Percentiles rank a stretch among this genome's conserved stretches.
Evolutionary conservation across 2,113 vertebrate species (phyloP).

Genomic region (Pterocles orientalis): DNA sequence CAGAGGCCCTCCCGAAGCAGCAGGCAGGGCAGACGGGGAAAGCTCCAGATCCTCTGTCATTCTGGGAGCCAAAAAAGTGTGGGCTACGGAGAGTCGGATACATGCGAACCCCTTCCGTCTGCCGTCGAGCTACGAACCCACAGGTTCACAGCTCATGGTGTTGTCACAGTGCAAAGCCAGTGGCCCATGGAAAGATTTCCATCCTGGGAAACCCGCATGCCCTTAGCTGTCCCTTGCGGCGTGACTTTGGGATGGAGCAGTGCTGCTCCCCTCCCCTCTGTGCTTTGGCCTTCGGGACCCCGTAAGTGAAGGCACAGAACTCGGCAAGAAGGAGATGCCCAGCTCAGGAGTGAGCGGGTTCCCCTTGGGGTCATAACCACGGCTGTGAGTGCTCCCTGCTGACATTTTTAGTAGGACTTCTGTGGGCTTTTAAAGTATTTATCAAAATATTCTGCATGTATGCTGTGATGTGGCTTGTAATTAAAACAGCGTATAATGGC

Average conservation of each 20-base stretch:
- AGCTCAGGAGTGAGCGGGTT: background rate
- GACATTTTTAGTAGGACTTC: background rate
- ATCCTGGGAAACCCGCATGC: background rate
- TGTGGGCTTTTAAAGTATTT: background rate
- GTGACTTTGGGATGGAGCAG: rapidly evolving
- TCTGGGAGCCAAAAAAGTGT: rapidly evolving
- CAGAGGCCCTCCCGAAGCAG: background rate
- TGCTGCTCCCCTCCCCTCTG: background rate
- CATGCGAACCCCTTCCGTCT: background rate
- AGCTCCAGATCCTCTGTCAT: background rate
- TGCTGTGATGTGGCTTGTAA: background rate
- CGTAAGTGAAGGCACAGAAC: rapidly evolving
- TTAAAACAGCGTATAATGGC: background rate
- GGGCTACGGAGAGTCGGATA: background rate
- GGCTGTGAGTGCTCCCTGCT: background rate
- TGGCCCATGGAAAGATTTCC: background rate
- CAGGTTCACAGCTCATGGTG: background rate
- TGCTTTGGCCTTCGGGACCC: rapidly evolving
- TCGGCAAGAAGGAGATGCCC: background rate
- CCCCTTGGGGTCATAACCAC: rapidly evolving
- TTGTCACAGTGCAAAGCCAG: background rate
- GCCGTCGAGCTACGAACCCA: rapidly evolving
- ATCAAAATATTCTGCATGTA: background rate
- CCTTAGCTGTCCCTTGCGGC: background rate
- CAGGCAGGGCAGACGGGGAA: background rate